These are phyloP conservation scores for Battus philenor DNA, from an alignment of 1,140 invertebrate genomes.

Conservation along the genomic window DNA sequence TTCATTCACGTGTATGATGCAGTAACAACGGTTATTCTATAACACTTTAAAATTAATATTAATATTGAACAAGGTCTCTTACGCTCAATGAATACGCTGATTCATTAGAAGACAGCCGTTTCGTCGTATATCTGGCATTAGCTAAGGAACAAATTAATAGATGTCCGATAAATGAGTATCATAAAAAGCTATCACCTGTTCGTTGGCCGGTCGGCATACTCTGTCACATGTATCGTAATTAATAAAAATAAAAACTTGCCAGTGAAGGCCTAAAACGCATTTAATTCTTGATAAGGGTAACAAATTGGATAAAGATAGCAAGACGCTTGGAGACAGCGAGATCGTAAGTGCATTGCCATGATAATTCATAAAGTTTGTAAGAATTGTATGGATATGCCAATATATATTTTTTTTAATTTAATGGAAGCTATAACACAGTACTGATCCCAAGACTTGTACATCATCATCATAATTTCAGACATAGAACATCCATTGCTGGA, in stretches of 20 bases:
- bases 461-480: no score
- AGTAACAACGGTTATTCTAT: no score
- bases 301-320: slow-evolving; percentile 75
- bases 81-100: slow-evolving; percentile 6
- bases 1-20: no score
- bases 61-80: no score
- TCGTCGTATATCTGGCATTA: slow-evolving; percentile 24
- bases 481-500: no score
- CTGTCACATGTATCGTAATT: slow-evolving; percentile 48
- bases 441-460: no score
- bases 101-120: slow-evolving; percentile 3
- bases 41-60: no score
- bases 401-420: no score
- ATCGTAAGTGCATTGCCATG: slow-evolving; percentile 73
- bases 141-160: slow-evolving; percentile 46
- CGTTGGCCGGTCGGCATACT: slow-evolving; percentile 24
- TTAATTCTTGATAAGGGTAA: slow-evolving; percentile 75
- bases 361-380: slow-evolving; percentile 49
- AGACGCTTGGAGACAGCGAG: slow-evolving; percentile 55
- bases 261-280: slow-evolving; percentile 66
- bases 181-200: slow-evolving; percentile 45
- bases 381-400: slow-evolving; percentile 30
- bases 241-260: slow-evolving; percentile 65
- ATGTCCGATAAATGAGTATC: slow-evolving; percentile 46
- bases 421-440: no score